Evolutionary conservation across 1,140 invertebrate genomes (phyloP), one percentile per base, ranked within the genome.

Genomic region (Teleogryllus occipitalis): DNA sequence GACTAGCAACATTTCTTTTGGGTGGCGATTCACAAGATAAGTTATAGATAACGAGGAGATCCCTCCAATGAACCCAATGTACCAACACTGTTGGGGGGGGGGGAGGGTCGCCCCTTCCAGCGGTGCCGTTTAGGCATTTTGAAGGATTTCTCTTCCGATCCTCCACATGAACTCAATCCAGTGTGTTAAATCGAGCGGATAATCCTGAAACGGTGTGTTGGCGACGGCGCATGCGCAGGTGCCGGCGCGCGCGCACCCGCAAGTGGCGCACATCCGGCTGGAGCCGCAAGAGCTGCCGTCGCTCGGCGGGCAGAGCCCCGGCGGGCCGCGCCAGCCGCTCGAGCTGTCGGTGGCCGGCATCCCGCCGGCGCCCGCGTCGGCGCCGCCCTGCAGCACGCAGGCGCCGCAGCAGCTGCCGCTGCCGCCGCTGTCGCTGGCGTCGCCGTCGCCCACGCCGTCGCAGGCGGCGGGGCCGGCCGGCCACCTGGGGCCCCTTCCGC

Each of bases 371-470:
- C 81, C 81, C 7, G 49, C 80, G n/a, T 73, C 78, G 22, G 46
- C 81, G 21, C 39, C 10, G 15, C 27, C 15, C 39, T 27, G 47
- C 47, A 74, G 18, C 4, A n/a, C 54, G 12, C 78, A 7, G 65
- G 27, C 7, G 79, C 46, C 7, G 18, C 54, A 74, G 54, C 47
- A 18, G 15, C 78, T 49, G 15, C 73, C n/a, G 27, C 47, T 81
- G 85, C 72, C 18, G 21, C 72, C 21, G 15, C 77, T 10, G 8
- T 83, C 84, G 83, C 87, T 8, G 90, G 91, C 84, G 89, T 90
- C 10, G 74, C 18, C n/a, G 79, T 54, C 79, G 78, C 48, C 87
- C 15, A 74, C 74, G 47, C 78, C 21, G 27, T 39, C 27, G 54
- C 47, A 18, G 15, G 75, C 47, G 15, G 47, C n/a, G 27, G 46